Evolutionary conservation across 2,113 vertebrate species (phyloP).

Genomic region (Alexandromys fortis): DNA sequence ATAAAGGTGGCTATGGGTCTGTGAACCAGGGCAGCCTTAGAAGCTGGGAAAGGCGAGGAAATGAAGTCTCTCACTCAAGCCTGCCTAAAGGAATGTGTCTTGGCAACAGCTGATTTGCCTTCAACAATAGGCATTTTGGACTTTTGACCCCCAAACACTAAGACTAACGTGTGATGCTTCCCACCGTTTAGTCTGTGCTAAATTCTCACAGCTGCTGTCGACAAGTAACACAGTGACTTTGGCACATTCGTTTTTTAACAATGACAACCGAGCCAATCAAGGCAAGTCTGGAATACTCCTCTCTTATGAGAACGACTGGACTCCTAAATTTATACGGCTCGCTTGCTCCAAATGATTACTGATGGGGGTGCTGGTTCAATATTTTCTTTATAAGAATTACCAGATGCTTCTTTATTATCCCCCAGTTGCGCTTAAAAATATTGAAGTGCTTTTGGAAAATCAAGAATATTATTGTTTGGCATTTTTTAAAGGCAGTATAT

Average conservation of each 20-base stretch:
- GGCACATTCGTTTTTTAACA: background rate
- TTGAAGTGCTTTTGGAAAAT: background rate
- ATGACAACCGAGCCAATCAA: background rate
- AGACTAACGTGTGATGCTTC: background rate
- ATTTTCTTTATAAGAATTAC: constrained; percentile 43
- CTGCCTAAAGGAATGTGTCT: background rate
- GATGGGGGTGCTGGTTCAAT: background rate
- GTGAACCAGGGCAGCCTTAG: background rate
- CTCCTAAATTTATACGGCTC: background rate
- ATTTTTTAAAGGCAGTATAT: background rate
- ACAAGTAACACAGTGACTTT: background rate
- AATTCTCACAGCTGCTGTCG: background rate
- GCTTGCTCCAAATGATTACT: background rate
- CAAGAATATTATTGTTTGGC: background rate
- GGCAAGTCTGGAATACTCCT: constrained; percentile 15
- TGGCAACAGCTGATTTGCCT: background rate
- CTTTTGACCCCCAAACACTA: constrained; percentile 1
- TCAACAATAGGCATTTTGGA: background rate
- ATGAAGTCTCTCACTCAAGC: background rate
- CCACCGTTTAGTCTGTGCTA: background rate
- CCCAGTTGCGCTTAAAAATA: constrained; percentile 11
- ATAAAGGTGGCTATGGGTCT: background rate
- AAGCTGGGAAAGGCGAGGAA: background rate
- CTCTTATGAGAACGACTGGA: background rate
- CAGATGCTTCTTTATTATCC: background rate